These are phyloP conservation scores for Papilio dardanus DNA, from an alignment of 1,140 invertebrate species.

Conservation along the genomic window DNA sequence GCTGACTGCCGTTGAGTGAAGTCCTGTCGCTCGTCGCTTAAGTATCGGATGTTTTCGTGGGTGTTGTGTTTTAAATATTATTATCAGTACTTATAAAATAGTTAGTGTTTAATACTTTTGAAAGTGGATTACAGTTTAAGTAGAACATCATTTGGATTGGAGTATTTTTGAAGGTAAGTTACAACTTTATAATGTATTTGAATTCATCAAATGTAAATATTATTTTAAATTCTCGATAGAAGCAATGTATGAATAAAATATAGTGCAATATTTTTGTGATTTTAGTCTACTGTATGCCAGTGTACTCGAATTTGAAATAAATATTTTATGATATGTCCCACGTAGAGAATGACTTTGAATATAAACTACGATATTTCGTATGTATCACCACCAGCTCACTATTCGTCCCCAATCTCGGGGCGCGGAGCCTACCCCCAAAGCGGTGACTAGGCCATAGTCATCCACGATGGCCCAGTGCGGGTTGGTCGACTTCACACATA, in stretches of 20 bases:
- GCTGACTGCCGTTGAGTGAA: background rate
- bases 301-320: background rate
- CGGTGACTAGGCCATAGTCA: no score
- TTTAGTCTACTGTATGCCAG: background rate
- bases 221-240: background rate
- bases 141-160: background rate
- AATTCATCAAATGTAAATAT: background rate
- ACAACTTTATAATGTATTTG: background rate
- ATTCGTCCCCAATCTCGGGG: no score
- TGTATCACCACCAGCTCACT: no score
- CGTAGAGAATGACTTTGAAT: background rate
- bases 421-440: no score
- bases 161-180: conserved; percentile 6
- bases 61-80: background rate
- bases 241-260: background rate
- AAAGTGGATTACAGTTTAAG: background rate
- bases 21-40: background rate
- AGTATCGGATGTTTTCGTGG: conserved; percentile 21
- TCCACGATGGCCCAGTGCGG: no score
- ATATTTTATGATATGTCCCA: background rate
- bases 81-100: background rate
- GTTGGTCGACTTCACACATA: no score
- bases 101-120: background rate
- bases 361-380: background rate
- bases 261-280: background rate